phyloP scores from a whole-genome alignment of 1,140 invertebrate species.

The Listronotus bonariensis region DNA sequence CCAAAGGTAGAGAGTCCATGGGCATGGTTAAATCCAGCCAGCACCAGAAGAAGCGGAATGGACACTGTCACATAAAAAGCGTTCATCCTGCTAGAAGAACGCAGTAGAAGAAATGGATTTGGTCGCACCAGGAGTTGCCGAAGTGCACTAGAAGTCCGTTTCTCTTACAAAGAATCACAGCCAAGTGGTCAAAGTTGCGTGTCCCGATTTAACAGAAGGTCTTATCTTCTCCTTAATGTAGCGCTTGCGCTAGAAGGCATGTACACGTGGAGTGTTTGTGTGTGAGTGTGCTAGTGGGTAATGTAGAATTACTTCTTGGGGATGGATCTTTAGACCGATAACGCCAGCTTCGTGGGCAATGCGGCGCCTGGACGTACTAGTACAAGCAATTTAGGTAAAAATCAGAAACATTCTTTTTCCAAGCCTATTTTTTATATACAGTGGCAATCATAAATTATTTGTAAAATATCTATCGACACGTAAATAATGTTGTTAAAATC shows the following conservation, averaged over 20 bases:
- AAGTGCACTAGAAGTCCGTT: conserved; percentile 19
- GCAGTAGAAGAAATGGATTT: neutral
- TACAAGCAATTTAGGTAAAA: conserved; percentile 16
- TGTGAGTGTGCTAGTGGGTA: conserved; percentile 31
- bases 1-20: conserved; percentile 54
- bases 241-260: conserved; percentile 39
- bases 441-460: no score
- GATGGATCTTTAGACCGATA: conserved; percentile 48
- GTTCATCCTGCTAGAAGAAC: conserved; percentile 47
- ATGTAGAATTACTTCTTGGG: conserved; percentile 47
- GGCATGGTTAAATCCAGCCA: conserved; percentile 55
- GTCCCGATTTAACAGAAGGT: neutral
- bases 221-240: neutral
- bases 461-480: no score
- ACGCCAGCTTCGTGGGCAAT: conserved; percentile 38
- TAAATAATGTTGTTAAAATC: no score
- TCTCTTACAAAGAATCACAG: conserved; percentile 41
- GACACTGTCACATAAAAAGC: conserved; percentile 54
- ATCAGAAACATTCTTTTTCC: neutral
- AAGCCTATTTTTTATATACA: no score
- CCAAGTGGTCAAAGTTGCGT: conserved; percentile 28
- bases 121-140: conserved; percentile 7
- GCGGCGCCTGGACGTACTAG: conserved; percentile 40
- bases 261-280: conserved; percentile 35
- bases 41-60: conserved; percentile 50